Conservation (phyloP, 2,888 invertebrate genomes). For the Microplitis deprimator region DNA sequence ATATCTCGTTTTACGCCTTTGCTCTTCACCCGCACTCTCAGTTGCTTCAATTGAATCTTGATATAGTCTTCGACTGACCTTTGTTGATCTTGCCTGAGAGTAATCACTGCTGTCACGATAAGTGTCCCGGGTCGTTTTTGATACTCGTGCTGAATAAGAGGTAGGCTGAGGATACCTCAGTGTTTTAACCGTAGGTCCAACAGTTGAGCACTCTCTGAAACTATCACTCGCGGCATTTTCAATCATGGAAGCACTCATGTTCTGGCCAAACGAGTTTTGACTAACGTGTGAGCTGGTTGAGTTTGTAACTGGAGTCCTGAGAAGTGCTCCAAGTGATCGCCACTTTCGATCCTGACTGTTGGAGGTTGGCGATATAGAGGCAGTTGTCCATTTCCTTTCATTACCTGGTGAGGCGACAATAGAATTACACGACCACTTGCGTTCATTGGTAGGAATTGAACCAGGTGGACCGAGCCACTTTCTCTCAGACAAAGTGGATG, state of each 20-base stretch:
- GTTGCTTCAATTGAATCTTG: slow-evolving; percentile 46
- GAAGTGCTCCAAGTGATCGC: slow-evolving; percentile 71
- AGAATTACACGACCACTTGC: slow-evolving; percentile 62
- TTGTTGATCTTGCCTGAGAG: slow-evolving; percentile 53
- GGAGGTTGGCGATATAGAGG: slow-evolving; percentile 59
- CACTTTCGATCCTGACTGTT: slow-evolving; percentile 69
- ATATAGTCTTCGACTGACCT: slow-evolving; percentile 63
- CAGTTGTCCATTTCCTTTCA: slow-evolving; percentile 63
- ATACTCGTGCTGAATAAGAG: slow-evolving; percentile 60
- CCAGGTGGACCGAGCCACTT: slow-evolving; percentile 50
- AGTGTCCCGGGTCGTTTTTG: slow-evolving; percentile 54
- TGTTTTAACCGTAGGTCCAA: slow-evolving; percentile 48
- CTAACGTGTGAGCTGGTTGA: slow-evolving; percentile 25
- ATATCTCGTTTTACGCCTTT: slow-evolving; percentile 41
- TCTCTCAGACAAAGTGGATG: slow-evolving; percentile 45
- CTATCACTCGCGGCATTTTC: slow-evolving; percentile 52
- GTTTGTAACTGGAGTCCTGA: slow-evolving; percentile 61
- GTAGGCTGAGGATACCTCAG: slow-evolving; percentile 54
- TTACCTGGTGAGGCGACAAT: slow-evolving; percentile 44
- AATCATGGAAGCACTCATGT: slow-evolving; percentile 65
- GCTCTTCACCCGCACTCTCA: slow-evolving; percentile 54
- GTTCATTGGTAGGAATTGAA: slow-evolving; percentile 51
- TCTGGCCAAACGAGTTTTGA: slow-evolving; percentile 59
- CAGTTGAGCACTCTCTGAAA: slow-evolving; percentile 47
- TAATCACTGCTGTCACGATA: slow-evolving; percentile 61